Evolutionary conservation across 35 echinoderm and acorn worm genomes (phyloP), one percentile per base, ranked within the genome.

Genomic region (Chiridota heheva): DNA sequence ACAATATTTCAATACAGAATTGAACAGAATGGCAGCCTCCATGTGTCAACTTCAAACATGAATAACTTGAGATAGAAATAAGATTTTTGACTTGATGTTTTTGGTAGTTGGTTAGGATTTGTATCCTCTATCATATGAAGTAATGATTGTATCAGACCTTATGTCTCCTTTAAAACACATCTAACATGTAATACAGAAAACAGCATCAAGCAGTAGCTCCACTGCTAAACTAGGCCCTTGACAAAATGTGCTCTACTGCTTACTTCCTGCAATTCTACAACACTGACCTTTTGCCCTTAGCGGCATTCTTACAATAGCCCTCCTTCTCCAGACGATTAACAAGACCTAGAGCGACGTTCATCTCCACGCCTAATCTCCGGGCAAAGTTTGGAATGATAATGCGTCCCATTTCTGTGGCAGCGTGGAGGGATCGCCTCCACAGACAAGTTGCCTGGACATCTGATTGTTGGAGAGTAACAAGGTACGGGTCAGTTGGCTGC

Each of bases 271-370:
- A 40, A 13, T 41, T 39, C 45, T 71, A 68, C 39, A n/a, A 0
- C 58, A 12, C 30, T 76, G 47, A 97, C 95, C 89, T 96, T 58
- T 96, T 98, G 8, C 87, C 87, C 60, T 88, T 98, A 10, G 63
- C 68, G n/a, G 80, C 80, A 46, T 33, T 55, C 5, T 65, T 37
- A 46, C 79, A 80, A 46, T 82, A 98, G 40, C 89, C 89, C 39
- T 98, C 95, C 31, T 71, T 98, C 76, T 98, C 88, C 22, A 98
- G 65, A 4, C 95, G 72, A 62, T 88, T 89, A 3, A 98, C 24
- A 22, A 98, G 81, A 16, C 89, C 86, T 57, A 77, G 81, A 35
- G 95, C 95, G 5, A 98, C 81, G 5, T 72, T 86, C 16, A 76
- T 63, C 59, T 98, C 95, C 6, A 98, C 85, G 34, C 75, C 81